Evolutionary conservation across 2,113 vertebrate genomes (phyloP).

Genomic region (Bufo bufo): DNA sequence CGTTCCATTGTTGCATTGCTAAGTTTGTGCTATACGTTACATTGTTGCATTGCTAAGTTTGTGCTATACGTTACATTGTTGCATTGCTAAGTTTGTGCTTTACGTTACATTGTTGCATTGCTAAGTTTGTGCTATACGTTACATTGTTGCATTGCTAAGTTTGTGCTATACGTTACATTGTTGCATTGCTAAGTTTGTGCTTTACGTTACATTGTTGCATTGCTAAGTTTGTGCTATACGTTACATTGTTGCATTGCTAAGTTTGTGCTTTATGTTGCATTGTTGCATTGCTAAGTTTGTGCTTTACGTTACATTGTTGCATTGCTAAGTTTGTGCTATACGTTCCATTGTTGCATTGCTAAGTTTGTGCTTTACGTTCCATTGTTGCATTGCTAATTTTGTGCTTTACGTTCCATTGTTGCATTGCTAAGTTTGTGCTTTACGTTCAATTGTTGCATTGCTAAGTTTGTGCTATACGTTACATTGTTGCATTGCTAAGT

Average conservation of each 20-base stretch:
- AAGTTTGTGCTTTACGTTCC: neutral
- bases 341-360: neutral
- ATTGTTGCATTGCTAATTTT: neutral
- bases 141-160: neutral
- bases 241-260: neutral
- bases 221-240: neutral
- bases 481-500: neutral
- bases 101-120: neutral
- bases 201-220: neutral
- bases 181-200: neutral
- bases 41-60: neutral
- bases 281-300: neutral
- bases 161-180: neutral
- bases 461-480: neutral
- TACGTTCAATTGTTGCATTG: neutral
- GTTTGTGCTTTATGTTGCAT: neutral
- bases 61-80: neutral
- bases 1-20: neutral
- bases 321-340: neutral
- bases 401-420: neutral
- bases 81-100: neutral
- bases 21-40: neutral
- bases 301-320: neutral
- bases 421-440: neutral
- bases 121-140: neutral